Evolutionary conservation across 2,888 invertebrate genomes (phyloP), one percentile per base, ranked within the genome.

Genomic region (Leptinotarsa tumamoca): DNA sequence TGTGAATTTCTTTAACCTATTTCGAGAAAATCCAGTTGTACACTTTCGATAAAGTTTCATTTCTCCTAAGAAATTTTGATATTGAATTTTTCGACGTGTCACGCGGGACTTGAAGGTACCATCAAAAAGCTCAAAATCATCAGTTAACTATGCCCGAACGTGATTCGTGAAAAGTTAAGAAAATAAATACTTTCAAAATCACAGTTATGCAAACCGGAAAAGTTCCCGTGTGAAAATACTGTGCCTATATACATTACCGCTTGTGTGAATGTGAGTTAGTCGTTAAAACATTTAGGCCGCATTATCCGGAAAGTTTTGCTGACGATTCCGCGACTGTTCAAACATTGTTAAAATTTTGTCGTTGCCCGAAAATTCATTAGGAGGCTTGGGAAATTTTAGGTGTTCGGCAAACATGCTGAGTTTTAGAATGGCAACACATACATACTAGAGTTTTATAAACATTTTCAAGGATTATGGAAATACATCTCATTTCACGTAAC

Each of bases 271-370:
- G 58, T 4, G 58, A 58, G 58, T 58, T 58, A 58, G 58, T 58
- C 21, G 58, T 58, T 58, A 58, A 58, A 58, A 21, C 54, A 54
- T 54, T 54, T 18, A 10, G 27, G 51, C 33, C 69, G 69, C 69
- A 33, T 69, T 69, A 69, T 49, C 69, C 33, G 21, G 56, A 43
- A 69, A 69, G 54, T 69, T 69, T 69, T 56, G 69, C 69, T 69
- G 69, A 69, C 69, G 10, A 23, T 67, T 67, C 67, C 54, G 43
- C 23, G 67, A 52, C 67, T 72, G 54, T 72, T 72, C 67, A 50
- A 67, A 72, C 56, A 72, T 17, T 72, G 56, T 72, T 72, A 72
- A 72, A 67, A 72, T 72, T 72, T 67, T 56, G 72, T 67, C 72
- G 56, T 54, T 23, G 56, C 50, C 50, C 52, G 72, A 54, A 67